phyloP scores from a whole-genome alignment of 2,113 vertebrate genomes.

The Podarcis cretensis region DNA sequence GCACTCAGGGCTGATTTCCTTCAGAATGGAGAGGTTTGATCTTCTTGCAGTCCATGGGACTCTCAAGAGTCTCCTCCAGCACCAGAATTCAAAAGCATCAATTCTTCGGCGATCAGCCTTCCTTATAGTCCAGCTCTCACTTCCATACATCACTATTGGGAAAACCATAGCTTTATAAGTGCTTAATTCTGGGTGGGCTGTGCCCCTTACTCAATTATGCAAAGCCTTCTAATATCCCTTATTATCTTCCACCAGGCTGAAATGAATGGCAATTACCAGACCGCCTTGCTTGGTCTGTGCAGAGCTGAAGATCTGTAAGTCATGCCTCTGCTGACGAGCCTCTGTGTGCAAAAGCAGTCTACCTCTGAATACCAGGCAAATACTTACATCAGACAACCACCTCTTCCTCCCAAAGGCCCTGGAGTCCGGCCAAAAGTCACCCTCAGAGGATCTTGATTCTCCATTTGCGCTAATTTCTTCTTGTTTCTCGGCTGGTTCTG shows the following conservation, averaged over 20 bases:
- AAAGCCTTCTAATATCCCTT: not conserved
- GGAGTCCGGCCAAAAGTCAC: not conserved
- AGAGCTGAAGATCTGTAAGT: slow-evolving; percentile 71
- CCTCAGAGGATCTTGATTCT: too few species aligned
- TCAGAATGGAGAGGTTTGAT: too few species aligned
- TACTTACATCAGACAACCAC: too few species aligned
- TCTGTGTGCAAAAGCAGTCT: not conserved
- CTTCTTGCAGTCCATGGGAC: too few species aligned
- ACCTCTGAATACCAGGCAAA: not conserved
- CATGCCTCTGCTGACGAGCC: accelerated
- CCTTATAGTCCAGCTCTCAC: too few species aligned
- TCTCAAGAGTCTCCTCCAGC: too few species aligned
- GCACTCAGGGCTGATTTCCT: too few species aligned
- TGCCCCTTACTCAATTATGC: not conserved
- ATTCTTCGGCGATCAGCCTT: too few species aligned
- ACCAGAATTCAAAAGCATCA: too few species aligned
- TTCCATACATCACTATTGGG: too few species aligned
- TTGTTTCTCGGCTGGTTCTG: not conserved
- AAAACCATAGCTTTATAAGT: too few species aligned
- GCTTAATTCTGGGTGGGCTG: not conserved
- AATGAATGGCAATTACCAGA: slow-evolving; percentile 53
- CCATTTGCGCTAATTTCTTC: too few species aligned
- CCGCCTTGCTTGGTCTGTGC: slow-evolving; percentile 64
- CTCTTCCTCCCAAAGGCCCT: not conserved
- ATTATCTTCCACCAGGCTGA: slow-evolving; percentile 44